These are phyloP conservation scores for Copidosoma aretas DNA, from an alignment of 2,888 invertebrate species.

Conservation along the genomic window DNA sequence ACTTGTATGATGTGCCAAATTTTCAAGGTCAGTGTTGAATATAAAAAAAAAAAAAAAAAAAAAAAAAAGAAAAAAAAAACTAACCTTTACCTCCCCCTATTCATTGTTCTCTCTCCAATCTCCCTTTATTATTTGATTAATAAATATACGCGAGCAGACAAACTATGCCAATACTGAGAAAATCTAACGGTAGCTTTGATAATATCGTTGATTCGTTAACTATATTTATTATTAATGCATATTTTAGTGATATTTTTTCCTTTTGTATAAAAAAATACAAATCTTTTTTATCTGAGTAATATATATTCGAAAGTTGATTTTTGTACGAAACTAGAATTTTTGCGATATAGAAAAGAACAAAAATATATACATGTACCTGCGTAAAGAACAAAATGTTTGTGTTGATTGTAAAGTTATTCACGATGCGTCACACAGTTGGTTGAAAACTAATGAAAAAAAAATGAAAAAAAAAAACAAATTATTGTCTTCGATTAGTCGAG, in stretches of 20 bases:
- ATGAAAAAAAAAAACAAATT: conserved; percentile 28
- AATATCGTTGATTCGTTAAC: too few species aligned
- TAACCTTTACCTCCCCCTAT: too few species aligned
- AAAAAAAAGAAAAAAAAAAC: conserved; percentile 45
- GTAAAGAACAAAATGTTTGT: conserved; percentile 22
- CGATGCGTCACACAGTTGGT: conserved; percentile 18
- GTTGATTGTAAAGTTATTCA: conserved; percentile 17
- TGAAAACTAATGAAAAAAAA: background rate
- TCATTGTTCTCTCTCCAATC: too few species aligned
- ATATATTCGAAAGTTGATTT: conserved; percentile 30
- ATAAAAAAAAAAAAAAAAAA: conserved; percentile 46
- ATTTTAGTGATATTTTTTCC: conserved; percentile 2
- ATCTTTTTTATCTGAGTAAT: too few species aligned
- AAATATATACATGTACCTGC: conserved; percentile 34
- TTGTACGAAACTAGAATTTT: conserved; percentile 22
- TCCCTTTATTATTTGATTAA: too few species aligned
- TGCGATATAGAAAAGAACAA: conserved; percentile 24
- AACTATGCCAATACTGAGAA: background rate
- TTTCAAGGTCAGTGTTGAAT: conserved; percentile 47
- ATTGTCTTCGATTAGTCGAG: conserved; percentile 18
- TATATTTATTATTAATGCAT: conserved; percentile 8
- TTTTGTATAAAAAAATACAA: conserved; percentile 8
- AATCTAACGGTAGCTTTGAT: background rate
- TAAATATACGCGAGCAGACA: conserved; percentile 10
- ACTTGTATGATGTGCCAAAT: conserved; percentile 50